Base-by-base conservation (phyloP, 2,888 invertebrate species). In the Craniophora ligustri region DNA sequence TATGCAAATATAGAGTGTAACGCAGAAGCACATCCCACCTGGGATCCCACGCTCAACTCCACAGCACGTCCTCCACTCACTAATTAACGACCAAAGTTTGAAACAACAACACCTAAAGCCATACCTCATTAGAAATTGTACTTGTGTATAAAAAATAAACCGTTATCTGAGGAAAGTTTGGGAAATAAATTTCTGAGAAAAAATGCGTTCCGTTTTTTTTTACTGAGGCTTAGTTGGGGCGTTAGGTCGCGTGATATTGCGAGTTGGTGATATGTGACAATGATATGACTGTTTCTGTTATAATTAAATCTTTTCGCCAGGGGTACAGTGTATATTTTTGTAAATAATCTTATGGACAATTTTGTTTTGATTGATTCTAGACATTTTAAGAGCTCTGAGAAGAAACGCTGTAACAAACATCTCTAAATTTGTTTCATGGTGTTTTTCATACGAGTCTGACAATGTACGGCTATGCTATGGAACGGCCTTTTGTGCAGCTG, bases 1-100 rank as follows among this genome's bases (percentile, higher is more conserved):
- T 86, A 85, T 82, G 84, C 85, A 86, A 86, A 86, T 82, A 82
- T 67, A 63, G 60, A 61, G 73, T 75, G 79, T 78, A 75, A 79
- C 77, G 78, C 66, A 73, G 75, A 55, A 78, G 76, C 76, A 76
- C 78, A 78, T 80, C 75, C 85, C 89, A 89, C 88, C 88, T 89
- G 89, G 82, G 86, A 81, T 69, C 75, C 60, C 44, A 71, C 63
- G 67, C 71, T 67, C 72, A 73, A 75, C 73, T 80, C 67, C 58
- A 56, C 56, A 67, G 68, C 69, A 75, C 74, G 69, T 77, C 76
- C 75, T 72, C 75, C 46, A 45, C 65, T 76, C 76, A 70, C 85
- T 87, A 88, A 89, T 88, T 88, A 89, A 88, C 85, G 84, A 79
- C 78, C 75, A 65, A 89, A 89, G 79, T 89, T 87, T 70, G 61